Evolutionary conservation across 2,113 vertebrate genomes (phyloP).

Genomic region (Sula dactylatra): DNA sequence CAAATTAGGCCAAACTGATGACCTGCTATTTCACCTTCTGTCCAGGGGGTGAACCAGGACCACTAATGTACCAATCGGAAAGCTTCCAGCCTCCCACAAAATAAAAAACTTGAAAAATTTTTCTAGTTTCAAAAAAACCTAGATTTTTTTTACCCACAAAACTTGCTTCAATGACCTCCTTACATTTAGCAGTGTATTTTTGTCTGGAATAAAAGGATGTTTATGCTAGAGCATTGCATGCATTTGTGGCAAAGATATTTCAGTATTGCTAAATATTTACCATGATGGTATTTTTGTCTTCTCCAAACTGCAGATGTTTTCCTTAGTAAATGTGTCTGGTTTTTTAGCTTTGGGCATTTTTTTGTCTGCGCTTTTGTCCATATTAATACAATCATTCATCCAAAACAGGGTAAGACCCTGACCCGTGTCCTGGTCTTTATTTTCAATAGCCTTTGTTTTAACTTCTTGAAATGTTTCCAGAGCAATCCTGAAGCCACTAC

Average conservation of each 20-base stretch:
- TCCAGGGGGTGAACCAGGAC: neutral
- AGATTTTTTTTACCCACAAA: neutral
- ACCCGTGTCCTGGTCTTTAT: constrained; percentile 17
- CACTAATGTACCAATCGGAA: neutral
- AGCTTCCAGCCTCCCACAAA: neutral
- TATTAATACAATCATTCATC: constrained; percentile 55
- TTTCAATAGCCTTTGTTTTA: constrained; percentile 56
- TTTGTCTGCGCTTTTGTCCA: constrained; percentile 20
- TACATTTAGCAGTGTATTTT: constrained; percentile 22
- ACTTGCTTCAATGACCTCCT: constrained; percentile 34
- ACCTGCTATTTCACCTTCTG: neutral
- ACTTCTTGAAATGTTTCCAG: constrained; percentile 57
- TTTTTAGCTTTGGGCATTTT: constrained; percentile 44
- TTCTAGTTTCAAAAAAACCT: neutral
- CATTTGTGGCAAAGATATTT: constrained; percentile 54
- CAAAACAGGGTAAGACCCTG: constrained; percentile 29
- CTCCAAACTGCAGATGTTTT: constrained; percentile 64
- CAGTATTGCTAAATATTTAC: constrained; percentile 73
- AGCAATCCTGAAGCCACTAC: constrained; percentile 25
- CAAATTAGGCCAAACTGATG: neutral
- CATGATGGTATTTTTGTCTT: constrained; percentile 50
- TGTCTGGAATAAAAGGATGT: neutral
- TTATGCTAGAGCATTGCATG: constrained; percentile 43
- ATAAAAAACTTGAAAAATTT: neutral
- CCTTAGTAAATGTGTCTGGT: constrained; percentile 4